Evolutionary conservation across 2,797 vertebrate genomes (phyloP).

Genomic region (Rhyacichthys aspro): DNA sequence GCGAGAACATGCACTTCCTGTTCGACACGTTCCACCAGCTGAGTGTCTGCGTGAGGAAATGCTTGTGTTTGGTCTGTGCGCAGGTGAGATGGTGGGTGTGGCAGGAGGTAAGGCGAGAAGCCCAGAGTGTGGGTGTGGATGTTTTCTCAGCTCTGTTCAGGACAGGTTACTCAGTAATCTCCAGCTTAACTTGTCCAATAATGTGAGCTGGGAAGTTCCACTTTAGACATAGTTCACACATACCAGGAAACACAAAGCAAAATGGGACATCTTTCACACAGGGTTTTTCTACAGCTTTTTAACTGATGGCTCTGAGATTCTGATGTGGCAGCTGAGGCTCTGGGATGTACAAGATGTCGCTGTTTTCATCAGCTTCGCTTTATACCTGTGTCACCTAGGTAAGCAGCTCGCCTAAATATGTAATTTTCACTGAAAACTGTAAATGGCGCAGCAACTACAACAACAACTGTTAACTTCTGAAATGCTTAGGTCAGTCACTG

Average conservation of each 20-base stretch:
- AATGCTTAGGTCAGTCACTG: background rate
- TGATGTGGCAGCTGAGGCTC: slow-evolving; percentile 77
- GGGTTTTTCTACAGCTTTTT: slow-evolving; percentile 45
- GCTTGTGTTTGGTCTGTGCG: too few relatives aligned
- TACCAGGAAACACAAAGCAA: slow-evolving; percentile 34
- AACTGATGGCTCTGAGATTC: slow-evolving; percentile 64
- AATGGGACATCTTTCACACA: slow-evolving; percentile 46
- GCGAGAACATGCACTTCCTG: slow-evolving; percentile 58
- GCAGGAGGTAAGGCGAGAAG: background rate
- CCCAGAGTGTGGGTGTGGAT: slow-evolving; percentile 3
- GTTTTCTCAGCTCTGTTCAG: background rate
- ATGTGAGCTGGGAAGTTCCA: slow-evolving; percentile 39
- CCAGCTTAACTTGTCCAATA: slow-evolving; percentile 68
- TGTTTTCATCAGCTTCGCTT: slow-evolving; percentile 73
- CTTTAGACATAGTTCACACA: slow-evolving; percentile 34
- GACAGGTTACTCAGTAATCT: slow-evolving; percentile 52
- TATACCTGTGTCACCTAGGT: slow-evolving; percentile 79
- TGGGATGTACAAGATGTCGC: slow-evolving; percentile 59
- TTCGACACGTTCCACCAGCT: slow-evolving; percentile 51
- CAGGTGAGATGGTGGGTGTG: background rate
- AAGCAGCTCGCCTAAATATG: slow-evolving; percentile 53
- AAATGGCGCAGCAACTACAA: too few relatives aligned
- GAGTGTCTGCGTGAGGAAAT: background rate
- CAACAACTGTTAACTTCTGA: too few relatives aligned
- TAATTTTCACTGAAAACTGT: too few relatives aligned